These are phyloP conservation scores for Eupeodes latifasciatus DNA, from an alignment of 2,888 invertebrate genomes.

Conservation along the genomic window DNA sequence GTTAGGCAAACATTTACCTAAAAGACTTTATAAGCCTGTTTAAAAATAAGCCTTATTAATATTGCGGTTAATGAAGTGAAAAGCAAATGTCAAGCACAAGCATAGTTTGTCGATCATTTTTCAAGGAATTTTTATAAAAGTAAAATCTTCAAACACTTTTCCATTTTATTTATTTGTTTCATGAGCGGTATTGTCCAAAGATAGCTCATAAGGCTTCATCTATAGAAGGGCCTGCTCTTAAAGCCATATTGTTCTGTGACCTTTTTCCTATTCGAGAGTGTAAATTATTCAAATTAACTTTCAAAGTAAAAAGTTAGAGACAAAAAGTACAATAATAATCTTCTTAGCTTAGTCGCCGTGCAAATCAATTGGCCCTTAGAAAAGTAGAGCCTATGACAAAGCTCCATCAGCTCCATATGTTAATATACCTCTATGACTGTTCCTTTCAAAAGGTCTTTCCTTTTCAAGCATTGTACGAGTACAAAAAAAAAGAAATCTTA, in stretches of 20 bases:
- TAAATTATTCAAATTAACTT: no score
- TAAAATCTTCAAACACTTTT: conserved; percentile 30
- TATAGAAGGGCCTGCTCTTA: no score
- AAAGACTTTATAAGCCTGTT: conserved; percentile 38
- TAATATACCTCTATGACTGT: neutral
- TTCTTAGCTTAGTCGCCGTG: no score
- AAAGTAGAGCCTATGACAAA: neutral
- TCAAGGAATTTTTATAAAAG: conserved; percentile 22
- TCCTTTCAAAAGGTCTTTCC: conserved; percentile 22
- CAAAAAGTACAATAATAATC: no score
- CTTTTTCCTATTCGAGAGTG: no score
- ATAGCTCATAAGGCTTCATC: neutral
- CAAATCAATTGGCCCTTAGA: neutral
- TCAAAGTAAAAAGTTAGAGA: no score
- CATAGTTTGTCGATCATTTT: conserved; percentile 54
- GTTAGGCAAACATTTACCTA: conserved; percentile 9
- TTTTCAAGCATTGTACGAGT: conserved; percentile 32
- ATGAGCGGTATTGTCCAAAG: neutral
- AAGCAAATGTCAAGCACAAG: conserved; percentile 72
- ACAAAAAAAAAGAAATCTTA: conserved; percentile 35
- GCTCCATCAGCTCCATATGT: neutral
- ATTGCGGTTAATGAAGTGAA: conserved; percentile 70
- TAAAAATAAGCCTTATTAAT: conserved; percentile 63
- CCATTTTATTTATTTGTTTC: neutral
- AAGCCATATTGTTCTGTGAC: no score